These are phyloP conservation scores for Formica selysi DNA, from an alignment of 1,140 invertebrate genomes.

Conservation along the genomic window DNA sequence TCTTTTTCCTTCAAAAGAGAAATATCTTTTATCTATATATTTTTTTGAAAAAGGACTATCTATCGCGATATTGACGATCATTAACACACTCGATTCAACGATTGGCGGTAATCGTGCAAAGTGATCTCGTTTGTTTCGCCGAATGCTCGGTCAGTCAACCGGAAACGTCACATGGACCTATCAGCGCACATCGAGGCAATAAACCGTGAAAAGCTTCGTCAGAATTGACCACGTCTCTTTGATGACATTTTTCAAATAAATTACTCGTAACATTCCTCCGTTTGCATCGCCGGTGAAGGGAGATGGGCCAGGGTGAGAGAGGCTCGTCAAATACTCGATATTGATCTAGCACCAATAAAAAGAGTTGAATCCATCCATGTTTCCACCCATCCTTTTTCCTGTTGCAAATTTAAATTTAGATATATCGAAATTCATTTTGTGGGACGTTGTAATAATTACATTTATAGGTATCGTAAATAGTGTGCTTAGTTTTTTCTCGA, in stretches of 20 bases:
- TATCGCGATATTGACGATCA: background rate
- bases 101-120: slow-evolving; percentile 35
- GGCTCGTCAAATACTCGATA: slow-evolving; percentile 50
- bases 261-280: slow-evolving; percentile 56
- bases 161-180: slow-evolving; percentile 37
- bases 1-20: background rate
- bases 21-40: background rate
- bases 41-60: background rate
- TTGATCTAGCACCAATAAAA: slow-evolving; percentile 53
- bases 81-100: slow-evolving; percentile 39
- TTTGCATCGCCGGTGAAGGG: slow-evolving; percentile 20
- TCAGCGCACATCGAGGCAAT: slow-evolving; percentile 52
- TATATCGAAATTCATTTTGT: slow-evolving; percentile 31
- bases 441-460: background rate
- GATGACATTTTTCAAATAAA: slow-evolving; percentile 63
- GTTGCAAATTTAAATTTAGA: slow-evolving; percentile 40
- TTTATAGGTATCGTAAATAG: background rate
- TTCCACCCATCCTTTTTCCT: background rate
- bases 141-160: slow-evolving; percentile 31
- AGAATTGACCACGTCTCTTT: slow-evolving; percentile 58
- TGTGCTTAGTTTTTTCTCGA: background rate
- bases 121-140: slow-evolving; percentile 41
- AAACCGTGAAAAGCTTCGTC: slow-evolving; percentile 59
- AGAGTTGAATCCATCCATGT: slow-evolving; percentile 1
- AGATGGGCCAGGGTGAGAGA: background rate